These are phyloP conservation scores for Mungos mungo DNA, from an alignment of 2,113 vertebrate genomes.

Conservation along the genomic window DNA sequence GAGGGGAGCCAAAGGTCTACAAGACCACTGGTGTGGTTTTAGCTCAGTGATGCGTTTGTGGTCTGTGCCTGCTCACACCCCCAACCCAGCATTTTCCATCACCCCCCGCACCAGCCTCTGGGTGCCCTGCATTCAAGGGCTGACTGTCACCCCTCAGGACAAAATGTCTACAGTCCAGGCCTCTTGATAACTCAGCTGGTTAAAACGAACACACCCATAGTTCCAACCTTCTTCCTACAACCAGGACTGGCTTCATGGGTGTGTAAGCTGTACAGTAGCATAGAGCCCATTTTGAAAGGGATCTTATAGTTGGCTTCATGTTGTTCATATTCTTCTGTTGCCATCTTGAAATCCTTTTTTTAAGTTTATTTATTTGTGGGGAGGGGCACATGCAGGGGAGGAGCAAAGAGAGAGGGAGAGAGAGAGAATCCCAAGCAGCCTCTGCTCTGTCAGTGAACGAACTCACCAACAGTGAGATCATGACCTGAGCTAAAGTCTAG, in stretches of 20 bases:
- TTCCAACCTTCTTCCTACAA: background rate
- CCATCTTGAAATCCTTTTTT: background rate
- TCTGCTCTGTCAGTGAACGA: too few species aligned
- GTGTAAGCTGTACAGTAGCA: fast-evolving
- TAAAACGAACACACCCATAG: background rate
- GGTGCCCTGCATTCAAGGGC: background rate
- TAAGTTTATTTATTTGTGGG: too few species aligned
- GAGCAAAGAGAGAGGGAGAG: too few species aligned
- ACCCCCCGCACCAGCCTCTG: background rate
- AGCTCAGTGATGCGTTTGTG: background rate
- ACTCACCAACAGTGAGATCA: too few species aligned
- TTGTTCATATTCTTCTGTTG: background rate
- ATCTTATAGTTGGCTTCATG: background rate
- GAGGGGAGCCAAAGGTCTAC: background rate
- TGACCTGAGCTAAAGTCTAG: too few species aligned
- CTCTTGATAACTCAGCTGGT: background rate
- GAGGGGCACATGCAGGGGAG: too few species aligned
- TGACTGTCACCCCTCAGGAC: background rate
- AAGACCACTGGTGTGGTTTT: background rate
- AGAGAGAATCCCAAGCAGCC: too few species aligned
- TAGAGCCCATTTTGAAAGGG: fast-evolving
- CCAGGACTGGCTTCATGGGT: too few species aligned
- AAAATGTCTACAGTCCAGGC: background rate
- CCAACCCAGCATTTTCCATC: background rate
- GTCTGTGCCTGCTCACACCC: background rate